Base-by-base conservation (phyloP, 2,797 vertebrate genomes). In the Lophotriccus pileatus region DNA sequence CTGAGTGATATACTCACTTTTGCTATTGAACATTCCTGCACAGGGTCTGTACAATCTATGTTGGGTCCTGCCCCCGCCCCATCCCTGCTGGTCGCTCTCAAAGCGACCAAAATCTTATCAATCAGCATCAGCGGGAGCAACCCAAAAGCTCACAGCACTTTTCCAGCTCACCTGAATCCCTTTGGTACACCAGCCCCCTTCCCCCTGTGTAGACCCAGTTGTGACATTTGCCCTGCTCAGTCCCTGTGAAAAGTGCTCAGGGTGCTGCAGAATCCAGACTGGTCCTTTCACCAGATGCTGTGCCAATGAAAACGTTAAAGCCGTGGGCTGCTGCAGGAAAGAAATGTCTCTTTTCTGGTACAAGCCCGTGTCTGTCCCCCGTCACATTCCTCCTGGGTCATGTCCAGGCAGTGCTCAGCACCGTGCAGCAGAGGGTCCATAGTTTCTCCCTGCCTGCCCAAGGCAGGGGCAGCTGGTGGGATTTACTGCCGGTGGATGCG, bases 251-350 rank as follows among this genome's bases (percentile, higher is more conserved):
- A 68, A 58, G 14, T 8, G 53, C 70, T 89, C 70, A 32, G 59
- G 25, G 8, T 0, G 4, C 39, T 67, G 52, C 64, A 59, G 84
- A 34, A n/a, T 70, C 41, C 6, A 2, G 22, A 30, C 19, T 3
- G 3, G 21, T 50, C 47, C n/a, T n/a, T 58, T 34, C 52, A 5
- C 21, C 73, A 49, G 28, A 10, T 8, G 4, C 10, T 28, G 24
- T 14, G 36, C 12, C 41, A 20, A 27, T 25, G 28, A 18, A 72
- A 85, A 70, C 4, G 3, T 28, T 56, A 2, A 86, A 86, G 16
- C 12, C 0, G 0, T 13, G 8, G 18, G n/a, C 19, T 6, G 2
- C 12, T 0, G 0, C n/a, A 23, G 50, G 80, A 32, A 68, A 47
- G 9, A 68, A 91, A 53, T 1, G 13, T 64, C 52, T 69, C 8